Evolutionary conservation across 1,140 invertebrate species (phyloP), one percentile per base, ranked within the genome.

Genomic region (Thereuonema tuberculata): DNA sequence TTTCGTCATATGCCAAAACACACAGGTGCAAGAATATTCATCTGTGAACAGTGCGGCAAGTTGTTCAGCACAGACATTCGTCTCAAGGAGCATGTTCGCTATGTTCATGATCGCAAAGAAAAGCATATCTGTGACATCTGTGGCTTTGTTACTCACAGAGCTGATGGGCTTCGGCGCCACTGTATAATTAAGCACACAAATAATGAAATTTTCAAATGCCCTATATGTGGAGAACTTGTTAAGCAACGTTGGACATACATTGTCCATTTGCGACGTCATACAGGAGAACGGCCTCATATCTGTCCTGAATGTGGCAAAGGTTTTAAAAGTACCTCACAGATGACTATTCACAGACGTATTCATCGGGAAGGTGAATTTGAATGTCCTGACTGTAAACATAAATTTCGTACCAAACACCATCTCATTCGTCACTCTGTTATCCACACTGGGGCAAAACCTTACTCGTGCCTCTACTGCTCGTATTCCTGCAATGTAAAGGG

Each of bases 191-290:
- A 54, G 20, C 59, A 60, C 28, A 37, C 3, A 2, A 26, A 53
- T 17, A 26, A 60, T 9, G 59, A 60, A 27, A 31, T 15, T n/a
- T 29, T 60, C n/a, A 24, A 60, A 26, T 60, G 59, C 26, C 59
- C 59, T 3, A 26, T 60, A 2, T 60, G 59, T 37, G 43, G 43
- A 5, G 59, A 60, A 2, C 2, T 60, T 12, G 2, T 60, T 25
- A 60, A 60, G 28, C 59, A 60, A 47, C 59, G 59, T 2, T 52
- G 23, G 27, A 60, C 26, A 9, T 60, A 56, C 37, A 68, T 71
- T 48, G 68, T 72, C 31, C 77, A 79, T 63, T 64, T 68, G 47
- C 70, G 75, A 63, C 68, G 69, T 58, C 77, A 79, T 65, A 72
- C 71, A 60, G 76, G 70, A 14, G 72, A 71, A 62, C 69, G 69